These are phyloP conservation scores for Rhopalosiphum maidis DNA, from an alignment of 1,140 invertebrate species.

Conservation along the genomic window DNA sequence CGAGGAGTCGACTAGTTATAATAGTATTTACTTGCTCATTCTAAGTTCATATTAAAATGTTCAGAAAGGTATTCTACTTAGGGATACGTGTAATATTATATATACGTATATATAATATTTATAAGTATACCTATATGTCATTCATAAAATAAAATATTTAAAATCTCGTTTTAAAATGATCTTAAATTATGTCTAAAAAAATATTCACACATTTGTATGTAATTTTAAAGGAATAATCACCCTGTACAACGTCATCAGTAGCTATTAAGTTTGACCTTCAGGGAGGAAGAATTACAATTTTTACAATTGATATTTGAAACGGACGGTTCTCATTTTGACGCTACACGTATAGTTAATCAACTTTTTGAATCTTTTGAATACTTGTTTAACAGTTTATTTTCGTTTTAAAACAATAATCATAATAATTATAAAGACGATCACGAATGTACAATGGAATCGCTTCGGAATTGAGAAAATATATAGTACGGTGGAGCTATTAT, in stretches of 20 bases:
- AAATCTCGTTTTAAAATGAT: not conserved
- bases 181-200: not conserved
- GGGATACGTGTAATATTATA: no score
- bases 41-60: not conserved
- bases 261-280: not conserved
- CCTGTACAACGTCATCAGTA: not conserved
- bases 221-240: not conserved
- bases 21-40: not conserved
- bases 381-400: not conserved
- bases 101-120: no score
- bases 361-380: not conserved
- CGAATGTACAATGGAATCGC: not conserved
- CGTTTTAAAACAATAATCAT: not conserved
- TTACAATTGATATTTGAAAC: no score
- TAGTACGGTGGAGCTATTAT: not conserved
- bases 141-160: not conserved
- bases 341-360: not conserved
- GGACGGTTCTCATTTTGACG: not conserved
- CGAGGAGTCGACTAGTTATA: not conserved
- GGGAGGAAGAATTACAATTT: no score
- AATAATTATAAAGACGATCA: not conserved
- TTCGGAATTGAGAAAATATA: not conserved
- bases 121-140: no score
- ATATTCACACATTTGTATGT: not conserved
- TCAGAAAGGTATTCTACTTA: not conserved